A percentile compares a stretch with the other conserved stretches of the same genome.
These are phyloP conservation scores for Lasioglossum baleicum DNA, from an alignment of 1,140 invertebrate genomes.

Conservation along the genomic window DNA sequence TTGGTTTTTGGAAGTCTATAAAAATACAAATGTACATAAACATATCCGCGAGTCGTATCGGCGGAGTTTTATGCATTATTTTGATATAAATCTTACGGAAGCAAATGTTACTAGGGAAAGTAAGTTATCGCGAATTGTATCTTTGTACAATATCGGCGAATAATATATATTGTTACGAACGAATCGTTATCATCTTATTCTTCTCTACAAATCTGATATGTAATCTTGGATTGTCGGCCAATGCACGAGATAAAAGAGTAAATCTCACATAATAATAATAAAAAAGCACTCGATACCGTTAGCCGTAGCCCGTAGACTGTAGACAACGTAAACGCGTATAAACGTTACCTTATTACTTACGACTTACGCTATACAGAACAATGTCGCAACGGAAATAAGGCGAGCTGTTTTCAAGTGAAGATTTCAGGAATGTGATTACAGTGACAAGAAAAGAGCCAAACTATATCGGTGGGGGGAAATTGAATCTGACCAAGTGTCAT, in stretches of 20 bases:
- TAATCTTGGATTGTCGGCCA: conserved; percentile 32
- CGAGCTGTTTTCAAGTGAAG: no score
- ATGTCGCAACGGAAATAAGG: no score
- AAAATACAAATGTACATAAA: no score
- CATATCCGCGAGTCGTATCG: neutral
- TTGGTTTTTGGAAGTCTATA: no score
- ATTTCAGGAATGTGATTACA: no score
- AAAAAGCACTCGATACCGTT: neutral
- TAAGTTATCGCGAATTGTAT: neutral
- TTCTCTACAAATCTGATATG: conserved; percentile 30
- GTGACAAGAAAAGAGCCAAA: no score
- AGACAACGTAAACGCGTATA: neutral
- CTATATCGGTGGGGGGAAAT: neutral
- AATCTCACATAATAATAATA: neutral
- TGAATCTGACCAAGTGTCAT: neutral
- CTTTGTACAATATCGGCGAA: neutral
- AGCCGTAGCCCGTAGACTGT: no score
- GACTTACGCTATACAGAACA: neutral
- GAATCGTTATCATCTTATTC: conserved; percentile 2
- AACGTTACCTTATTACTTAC: neutral
- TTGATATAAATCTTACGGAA: neutral
- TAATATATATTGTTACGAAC: neutral
- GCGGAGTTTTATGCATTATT: neutral
- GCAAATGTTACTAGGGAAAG: no score
- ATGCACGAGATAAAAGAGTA: neutral